A percentile compares a stretch with the other conserved stretches of the same genome.
phyloP scores from a whole-genome alignment of 2,113 vertebrate species.

The Tamias sibiricus region DNA sequence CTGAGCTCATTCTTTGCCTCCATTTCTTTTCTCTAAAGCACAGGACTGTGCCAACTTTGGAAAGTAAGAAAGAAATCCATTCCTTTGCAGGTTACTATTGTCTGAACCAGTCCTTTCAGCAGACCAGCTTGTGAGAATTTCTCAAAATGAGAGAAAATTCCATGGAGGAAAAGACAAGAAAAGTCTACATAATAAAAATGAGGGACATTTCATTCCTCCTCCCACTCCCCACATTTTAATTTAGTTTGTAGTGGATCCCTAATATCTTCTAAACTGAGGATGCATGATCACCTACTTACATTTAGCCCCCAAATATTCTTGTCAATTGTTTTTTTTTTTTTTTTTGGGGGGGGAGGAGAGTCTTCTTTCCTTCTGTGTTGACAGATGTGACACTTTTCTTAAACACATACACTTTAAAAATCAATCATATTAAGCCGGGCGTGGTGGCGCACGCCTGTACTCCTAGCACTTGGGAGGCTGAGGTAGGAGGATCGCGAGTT shows the following conservation, averaged over 20 bases:
- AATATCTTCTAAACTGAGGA: neutral
- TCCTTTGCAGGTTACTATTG: neutral
- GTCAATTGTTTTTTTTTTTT: no score
- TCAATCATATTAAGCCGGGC: neutral
- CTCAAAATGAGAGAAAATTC: slow-evolving; percentile 6
- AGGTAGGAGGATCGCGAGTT: no score
- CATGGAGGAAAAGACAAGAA: neutral
- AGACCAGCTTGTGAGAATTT: neutral
- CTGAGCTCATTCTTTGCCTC: neutral
- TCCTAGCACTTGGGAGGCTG: no score
- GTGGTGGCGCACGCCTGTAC: no score
- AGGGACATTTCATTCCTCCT: neutral
- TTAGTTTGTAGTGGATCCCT: neutral
- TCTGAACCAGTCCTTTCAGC: neutral
- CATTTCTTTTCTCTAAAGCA: slow-evolving; percentile 8
- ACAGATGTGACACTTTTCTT: neutral
- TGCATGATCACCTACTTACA: neutral
- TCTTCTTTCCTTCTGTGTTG: neutral
- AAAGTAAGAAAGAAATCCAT: neutral
- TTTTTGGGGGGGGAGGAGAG: neutral
- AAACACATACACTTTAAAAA: slow-evolving; percentile 32
- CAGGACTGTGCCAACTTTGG: neutral
- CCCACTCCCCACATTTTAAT: neutral
- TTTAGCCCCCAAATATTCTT: neutral
- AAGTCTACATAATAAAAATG: slow-evolving; percentile 21